phyloP scores from a whole-genome alignment of 1,140 invertebrate species.

The Magallana gigas region DNA sequence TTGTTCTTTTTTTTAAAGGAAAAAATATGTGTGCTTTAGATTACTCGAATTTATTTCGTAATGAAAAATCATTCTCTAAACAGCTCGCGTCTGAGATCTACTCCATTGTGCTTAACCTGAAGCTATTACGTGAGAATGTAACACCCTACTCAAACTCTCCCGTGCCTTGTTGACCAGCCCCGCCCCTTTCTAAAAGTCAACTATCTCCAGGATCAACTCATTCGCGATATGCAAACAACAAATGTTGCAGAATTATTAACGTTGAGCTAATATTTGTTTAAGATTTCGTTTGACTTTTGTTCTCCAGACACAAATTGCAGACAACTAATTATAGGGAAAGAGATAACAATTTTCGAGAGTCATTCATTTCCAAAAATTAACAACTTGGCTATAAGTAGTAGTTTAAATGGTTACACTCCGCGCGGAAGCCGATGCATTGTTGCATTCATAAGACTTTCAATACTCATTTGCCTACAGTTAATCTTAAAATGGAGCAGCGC shows the following conservation, averaged over 20 bases:
- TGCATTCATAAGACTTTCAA: background rate
- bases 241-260: constrained; percentile 6
- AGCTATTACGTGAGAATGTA: constrained; percentile 8
- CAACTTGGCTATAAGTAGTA: background rate
- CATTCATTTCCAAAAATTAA: background rate
- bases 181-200: constrained; percentile 23
- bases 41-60: background rate
- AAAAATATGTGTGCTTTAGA: constrained; percentile 11
- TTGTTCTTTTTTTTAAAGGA: background rate
- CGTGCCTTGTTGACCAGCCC: background rate
- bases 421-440: background rate
- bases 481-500: constrained; percentile 1
- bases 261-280: constrained; percentile 17
- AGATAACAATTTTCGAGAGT: constrained; percentile 4
- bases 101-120: background rate
- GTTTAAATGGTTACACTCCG: background rate
- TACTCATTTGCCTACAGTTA: constrained; percentile 31
- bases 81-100: background rate
- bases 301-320: constrained; percentile 3
- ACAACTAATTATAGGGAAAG: constrained; percentile 29
- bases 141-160: constrained; percentile 6
- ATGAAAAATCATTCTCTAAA: background rate
- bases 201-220: background rate
- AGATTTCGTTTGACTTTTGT: constrained; percentile 20
- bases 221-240: constrained; percentile 15